phyloP scores from a whole-genome alignment of 1,140 invertebrate species.

The Physella acuta region DNA sequence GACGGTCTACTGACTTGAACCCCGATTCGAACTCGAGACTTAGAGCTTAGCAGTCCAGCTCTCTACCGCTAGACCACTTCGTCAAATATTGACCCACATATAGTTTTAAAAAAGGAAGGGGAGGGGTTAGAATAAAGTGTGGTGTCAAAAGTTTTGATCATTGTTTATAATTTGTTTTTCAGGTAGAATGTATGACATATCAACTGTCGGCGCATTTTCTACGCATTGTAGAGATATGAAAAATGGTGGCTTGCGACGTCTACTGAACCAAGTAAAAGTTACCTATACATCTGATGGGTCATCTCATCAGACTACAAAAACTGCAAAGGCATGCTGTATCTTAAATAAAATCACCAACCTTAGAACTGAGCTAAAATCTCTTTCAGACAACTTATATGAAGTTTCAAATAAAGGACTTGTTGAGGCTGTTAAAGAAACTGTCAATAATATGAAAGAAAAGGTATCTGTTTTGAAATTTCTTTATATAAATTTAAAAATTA shows the following conservation, averaged over 20 bases:
- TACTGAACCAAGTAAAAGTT: conserved; percentile 80
- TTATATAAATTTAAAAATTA: too few relatives aligned
- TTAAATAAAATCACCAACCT: conserved; percentile 42
- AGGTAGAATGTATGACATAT: conserved; percentile 82
- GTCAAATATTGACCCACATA: too few relatives aligned
- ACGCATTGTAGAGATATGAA: conserved; percentile 83
- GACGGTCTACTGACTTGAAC: too few relatives aligned
- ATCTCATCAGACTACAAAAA: conserved; percentile 41
- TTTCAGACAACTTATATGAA: conserved; percentile 2
- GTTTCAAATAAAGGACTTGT: background rate
- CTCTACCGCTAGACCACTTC: too few relatives aligned
- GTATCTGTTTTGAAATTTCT: background rate
- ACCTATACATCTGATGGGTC: conserved; percentile 47
- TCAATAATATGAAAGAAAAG: conserved; percentile 12
- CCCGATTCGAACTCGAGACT: too few relatives aligned
- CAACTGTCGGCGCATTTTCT: conserved; percentile 90
- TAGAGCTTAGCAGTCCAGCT: too few relatives aligned
- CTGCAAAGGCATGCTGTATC: conserved; percentile 43
- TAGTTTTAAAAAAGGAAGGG: too few relatives aligned
- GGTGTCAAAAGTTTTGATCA: too few relatives aligned
- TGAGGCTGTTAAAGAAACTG: background rate
- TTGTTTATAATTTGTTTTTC: too few relatives aligned
- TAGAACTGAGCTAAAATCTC: conserved; percentile 27
- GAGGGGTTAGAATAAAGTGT: too few relatives aligned
- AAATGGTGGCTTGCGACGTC: conserved; percentile 80